Conservation (phyloP, 2,113 vertebrate genomes). For the Phylloscopus trochilus region DNA sequence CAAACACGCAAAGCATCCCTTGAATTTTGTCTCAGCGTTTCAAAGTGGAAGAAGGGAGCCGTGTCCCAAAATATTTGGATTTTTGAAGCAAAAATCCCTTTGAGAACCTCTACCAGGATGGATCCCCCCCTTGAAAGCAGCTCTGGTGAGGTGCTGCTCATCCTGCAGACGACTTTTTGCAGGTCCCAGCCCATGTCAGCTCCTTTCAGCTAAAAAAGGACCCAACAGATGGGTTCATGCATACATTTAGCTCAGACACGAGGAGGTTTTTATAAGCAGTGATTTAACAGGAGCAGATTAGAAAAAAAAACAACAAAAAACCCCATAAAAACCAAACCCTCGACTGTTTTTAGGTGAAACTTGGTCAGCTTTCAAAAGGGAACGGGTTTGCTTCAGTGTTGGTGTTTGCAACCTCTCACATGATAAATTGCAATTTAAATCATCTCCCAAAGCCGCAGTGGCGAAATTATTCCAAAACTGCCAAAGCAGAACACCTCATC, state of each 20-base stretch:
- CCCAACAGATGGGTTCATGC: slow-evolving; percentile 36
- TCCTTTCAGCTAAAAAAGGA: slow-evolving; percentile 21
- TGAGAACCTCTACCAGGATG: neutral
- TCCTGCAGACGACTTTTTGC: neutral
- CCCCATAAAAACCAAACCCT: no score
- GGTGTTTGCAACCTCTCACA: neutral
- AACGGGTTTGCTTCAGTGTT: neutral
- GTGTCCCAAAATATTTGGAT: neutral
- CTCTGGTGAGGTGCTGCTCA: neutral
- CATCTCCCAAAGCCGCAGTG: neutral
- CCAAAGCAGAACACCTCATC: neutral
- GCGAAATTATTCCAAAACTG: neutral
- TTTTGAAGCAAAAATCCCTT: neutral
- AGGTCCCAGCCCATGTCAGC: slow-evolving; percentile 7
- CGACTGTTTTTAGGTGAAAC: neutral
- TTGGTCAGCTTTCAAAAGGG: neutral
- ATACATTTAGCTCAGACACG: slow-evolving; percentile 18
- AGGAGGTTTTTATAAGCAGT: neutral
- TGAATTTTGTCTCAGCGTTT: neutral
- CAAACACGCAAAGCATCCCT: neutral
- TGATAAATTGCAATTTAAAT: neutral
- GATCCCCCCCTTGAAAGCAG: neutral
- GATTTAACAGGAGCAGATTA: slow-evolving; percentile 12
- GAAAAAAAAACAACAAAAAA: neutral
- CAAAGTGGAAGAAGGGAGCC: neutral